A percentile compares a stretch with the other conserved stretches of the same genome.
These are phyloP conservation scores for Drosophila nigromelanica DNA, from an alignment of 1,140 invertebrate genomes.

Conservation along the genomic window DNA sequence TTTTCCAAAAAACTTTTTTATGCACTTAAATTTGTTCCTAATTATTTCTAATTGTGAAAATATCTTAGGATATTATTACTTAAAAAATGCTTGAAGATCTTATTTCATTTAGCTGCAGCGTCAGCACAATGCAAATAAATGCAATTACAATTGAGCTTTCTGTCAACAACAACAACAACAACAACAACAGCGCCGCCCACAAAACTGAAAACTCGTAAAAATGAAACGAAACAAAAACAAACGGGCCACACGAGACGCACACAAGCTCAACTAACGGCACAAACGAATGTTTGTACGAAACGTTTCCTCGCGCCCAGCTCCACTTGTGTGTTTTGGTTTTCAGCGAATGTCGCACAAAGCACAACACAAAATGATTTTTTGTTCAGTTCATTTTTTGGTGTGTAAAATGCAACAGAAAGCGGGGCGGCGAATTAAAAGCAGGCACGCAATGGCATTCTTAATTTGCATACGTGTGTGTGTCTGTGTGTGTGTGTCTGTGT, in stretches of 20 bases:
- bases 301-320: slow-evolving; percentile 6
- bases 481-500: slow-evolving; percentile 17
- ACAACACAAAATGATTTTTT: slow-evolving; percentile 42
- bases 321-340: slow-evolving; percentile 31
- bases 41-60: not conserved
- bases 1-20: slow-evolving; percentile 16
- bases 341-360: slow-evolving; percentile 29
- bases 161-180: slow-evolving; percentile 21
- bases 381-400: slow-evolving; percentile 26
- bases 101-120: slow-evolving; percentile 2
- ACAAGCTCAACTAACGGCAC: slow-evolving; percentile 12
- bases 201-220: slow-evolving; percentile 6
- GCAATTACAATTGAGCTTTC: slow-evolving; percentile 60
- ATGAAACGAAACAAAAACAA: slow-evolving; percentile 21
- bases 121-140: slow-evolving; percentile 36
- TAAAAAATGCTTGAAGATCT: not conserved
- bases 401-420: slow-evolving; percentile 43
- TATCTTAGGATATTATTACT: not conserved
- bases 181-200: slow-evolving; percentile 23
- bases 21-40: slow-evolving; percentile 23
- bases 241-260: slow-evolving; percentile 11
- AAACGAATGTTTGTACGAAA: slow-evolving; percentile 1
- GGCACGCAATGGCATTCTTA: slow-evolving; percentile 41
- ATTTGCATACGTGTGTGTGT: slow-evolving; percentile 34
- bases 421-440: slow-evolving; percentile 25